Base-by-base conservation (phyloP, 1,140 invertebrate genomes). In the Gryllus bimaculatus region DNA sequence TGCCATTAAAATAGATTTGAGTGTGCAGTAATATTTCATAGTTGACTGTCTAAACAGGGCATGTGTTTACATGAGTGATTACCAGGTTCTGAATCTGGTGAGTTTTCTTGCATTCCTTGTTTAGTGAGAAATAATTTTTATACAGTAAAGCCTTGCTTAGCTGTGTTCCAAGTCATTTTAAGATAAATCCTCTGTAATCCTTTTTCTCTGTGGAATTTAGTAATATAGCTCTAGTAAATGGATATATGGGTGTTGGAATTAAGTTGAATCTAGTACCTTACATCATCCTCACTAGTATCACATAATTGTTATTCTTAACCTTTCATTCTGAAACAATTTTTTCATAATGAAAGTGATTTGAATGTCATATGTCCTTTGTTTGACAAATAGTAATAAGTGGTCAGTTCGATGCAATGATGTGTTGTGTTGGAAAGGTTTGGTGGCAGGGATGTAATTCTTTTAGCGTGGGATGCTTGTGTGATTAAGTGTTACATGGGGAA, bases 81-180 rank as follows among this genome's bases (percentile, higher is more conserved):
- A 66, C 18, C 54, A 66, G 18, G 54, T 66, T 66, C 54, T 66
- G 54, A 66, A 66, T 18, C 18, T 66, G 54, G 18, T 66, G 54
- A 13, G 54, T 66, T 66, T 66, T 66, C 54, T 66, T 66, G 54
- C 54, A 66, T 66, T 66, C 54, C 54, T 66, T 66, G 54, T 66
- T 66, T 66, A 66, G 54, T 66, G 54, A 66, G 54, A 66, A 66
- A 66, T 66, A 66, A 66, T 66, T 66, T 66, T 66, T 66, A 66
- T 66, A 66, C 54, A 66, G 54, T 66, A 66, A 66, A 66, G 54
- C 54, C 54, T 66, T 66, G 54, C 54, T 66, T 66, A 66, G 54
- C 54, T 66, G 54, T 66, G 18, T 66, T 66, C 10, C 10, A 66
- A 66, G 54, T 66, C 54, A 66, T 66, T 66, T 39, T 66, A 66